A percentile compares a stretch with the other conserved stretches of the same genome.
phyloP scores from a whole-genome alignment of 2,797 vertebrate species.

The Parauchenoglanis punctatus region DNA sequence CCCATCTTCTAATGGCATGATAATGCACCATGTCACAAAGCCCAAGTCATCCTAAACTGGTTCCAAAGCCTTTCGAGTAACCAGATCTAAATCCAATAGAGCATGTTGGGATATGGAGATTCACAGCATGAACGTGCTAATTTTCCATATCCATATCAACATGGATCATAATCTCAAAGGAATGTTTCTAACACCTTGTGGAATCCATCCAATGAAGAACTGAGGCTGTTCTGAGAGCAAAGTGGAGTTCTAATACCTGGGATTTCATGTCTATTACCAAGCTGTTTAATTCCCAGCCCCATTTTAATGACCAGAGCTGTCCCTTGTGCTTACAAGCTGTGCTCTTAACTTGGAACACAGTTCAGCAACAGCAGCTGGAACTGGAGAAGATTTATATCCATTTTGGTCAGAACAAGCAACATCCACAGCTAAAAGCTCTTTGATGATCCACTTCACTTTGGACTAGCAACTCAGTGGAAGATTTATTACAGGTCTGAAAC shows the following conservation, averaged over 20 bases:
- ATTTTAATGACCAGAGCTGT: not conserved
- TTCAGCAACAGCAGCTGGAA: not conserved
- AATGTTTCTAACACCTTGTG: not conserved
- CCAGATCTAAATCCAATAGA: not conserved
- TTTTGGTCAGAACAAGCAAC: slow-evolving; percentile 8
- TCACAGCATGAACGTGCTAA: not conserved
- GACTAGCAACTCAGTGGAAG: slow-evolving; percentile 24
- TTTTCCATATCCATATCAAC: not conserved
- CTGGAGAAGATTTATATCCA: slow-evolving; percentile 19
- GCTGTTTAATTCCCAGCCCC: not conserved
- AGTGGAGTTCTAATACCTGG: not conserved
- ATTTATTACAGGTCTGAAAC: slow-evolving; percentile 37
- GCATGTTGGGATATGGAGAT: not conserved
- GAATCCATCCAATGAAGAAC: not conserved
- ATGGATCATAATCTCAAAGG: not conserved
- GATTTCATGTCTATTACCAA: not conserved
- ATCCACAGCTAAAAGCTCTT: slow-evolving; percentile 22
- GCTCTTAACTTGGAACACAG: not conserved
- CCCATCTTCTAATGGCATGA: not conserved
- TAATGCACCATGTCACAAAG: not conserved
- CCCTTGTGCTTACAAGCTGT: not conserved
- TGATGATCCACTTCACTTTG: slow-evolving; percentile 22
- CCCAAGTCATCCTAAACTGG: not conserved
- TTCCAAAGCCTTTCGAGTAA: too few species aligned
- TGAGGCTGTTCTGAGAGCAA: not conserved